Base-by-base conservation (phyloP, 2,888 invertebrate species). In the Junonia oenone region DNA sequence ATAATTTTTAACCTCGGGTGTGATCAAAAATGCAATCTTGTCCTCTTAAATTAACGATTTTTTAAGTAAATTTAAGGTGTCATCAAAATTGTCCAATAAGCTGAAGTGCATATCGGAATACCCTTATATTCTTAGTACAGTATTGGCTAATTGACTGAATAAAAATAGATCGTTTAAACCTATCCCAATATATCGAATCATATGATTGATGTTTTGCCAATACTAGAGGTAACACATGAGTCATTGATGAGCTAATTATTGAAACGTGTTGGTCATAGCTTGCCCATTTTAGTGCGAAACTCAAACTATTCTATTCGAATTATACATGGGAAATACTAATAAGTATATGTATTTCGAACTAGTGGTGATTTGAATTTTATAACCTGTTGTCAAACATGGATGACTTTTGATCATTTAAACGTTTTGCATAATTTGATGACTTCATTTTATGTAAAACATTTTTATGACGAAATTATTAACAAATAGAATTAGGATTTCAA, bases 141-240 rank as follows among this genome's bases (percentile, higher is more conserved):
- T n/a, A n/a, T n/a, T n/a, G n/a, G n/a, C n/a, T n/a, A n/a, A n/a
- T n/a, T n/a, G n/a, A n/a, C n/a, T n/a, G n/a, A n/a, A n/a, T n/a
- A n/a, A n/a, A n/a, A 19, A 19, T 40, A 40, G 29, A 15, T 4
- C 17, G 15, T 40, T 43, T 26, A 45, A 55, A 35, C 33, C 38
- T 27, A 59, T 38, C 37, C 6, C 48, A 48, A 60, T 49, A 40
- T 40, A 40, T 19, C 19, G 15, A 19, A 51, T 53, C 58, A 61
- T 45, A 52, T 52, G 49, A 52, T 51, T 53, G 58, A 51, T 37
- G 26, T 37, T 50, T 26, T 22, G 58, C 58, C 58, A 61, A 58
- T 55, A 57, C 15, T 45, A 38, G 45, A 56, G 52, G 51, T 48
- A 49, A 48, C 37, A 11, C 27, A 17, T 53, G 49, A 57, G 22